These are phyloP conservation scores for Dermochelys coriacea DNA, from an alignment of 2,797 vertebrate species.

Conservation along the genomic window DNA sequence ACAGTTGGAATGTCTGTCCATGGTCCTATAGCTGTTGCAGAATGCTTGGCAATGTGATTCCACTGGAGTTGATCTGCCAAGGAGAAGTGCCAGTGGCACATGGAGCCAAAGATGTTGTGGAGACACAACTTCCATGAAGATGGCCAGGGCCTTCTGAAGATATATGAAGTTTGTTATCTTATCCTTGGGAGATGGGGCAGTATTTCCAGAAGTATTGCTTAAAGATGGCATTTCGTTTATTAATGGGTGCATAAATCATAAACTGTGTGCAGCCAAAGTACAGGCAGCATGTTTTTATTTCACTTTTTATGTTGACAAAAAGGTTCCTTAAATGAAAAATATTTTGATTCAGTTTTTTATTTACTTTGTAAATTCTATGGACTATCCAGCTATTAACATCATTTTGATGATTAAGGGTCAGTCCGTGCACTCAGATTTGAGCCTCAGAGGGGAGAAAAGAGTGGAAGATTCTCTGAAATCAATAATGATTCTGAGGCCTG, in stretches of 20 bases:
- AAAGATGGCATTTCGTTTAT: background rate
- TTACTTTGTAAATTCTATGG: background rate
- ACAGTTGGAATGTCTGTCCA: background rate
- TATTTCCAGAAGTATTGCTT: background rate
- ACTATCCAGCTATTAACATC: background rate
- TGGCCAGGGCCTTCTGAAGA: background rate
- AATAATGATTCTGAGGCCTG: background rate
- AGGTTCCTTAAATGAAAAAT: background rate
- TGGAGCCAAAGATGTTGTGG: accelerated
- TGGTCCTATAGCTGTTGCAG: background rate
- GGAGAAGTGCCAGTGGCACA: background rate
- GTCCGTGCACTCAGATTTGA: background rate
- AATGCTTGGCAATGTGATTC: accelerated
- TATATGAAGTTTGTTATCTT: background rate
- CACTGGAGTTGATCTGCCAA: background rate
- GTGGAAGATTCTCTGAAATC: background rate
- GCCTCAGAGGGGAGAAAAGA: background rate
- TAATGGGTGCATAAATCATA: background rate
- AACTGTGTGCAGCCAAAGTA: background rate
- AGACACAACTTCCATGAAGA: background rate
- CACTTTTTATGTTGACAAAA: background rate
- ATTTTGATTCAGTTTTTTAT: background rate
- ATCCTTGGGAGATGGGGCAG: background rate
- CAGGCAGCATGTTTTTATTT: background rate
- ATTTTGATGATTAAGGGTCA: background rate